Evolutionary conservation across 2,797 vertebrate species (phyloP), one percentile per base, ranked within the genome.

Genomic region (Chloroceryle inda): DNA sequence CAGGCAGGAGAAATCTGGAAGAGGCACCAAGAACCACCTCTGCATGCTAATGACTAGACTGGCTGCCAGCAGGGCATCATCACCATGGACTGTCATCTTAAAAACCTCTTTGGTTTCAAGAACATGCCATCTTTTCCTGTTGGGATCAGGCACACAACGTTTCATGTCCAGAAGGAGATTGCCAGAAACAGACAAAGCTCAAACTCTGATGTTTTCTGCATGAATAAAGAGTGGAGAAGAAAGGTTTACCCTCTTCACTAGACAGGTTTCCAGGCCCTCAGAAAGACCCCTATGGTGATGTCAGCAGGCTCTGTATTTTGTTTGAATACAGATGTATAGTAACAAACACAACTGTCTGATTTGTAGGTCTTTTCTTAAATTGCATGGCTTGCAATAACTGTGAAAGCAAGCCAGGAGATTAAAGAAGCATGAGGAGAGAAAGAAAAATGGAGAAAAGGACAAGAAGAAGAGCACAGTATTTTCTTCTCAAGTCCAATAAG

Each of bases 391-490:
- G 38, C 42, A 84, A 61, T 17, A 81, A n/a, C 69, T 9, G 5
- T 15, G 27, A 84, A 74, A 84, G 42, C 38, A 61, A 92, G 18
- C 20, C 50, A 49, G 11, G 38, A 83, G 37, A 64, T 47, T 7
- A 63, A 17, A 19, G n/a, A 82, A 64, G 22, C 19, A 11, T 45
- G 31, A 86, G 38, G 31, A 94, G 22, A 78, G 35, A 56, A 91
- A 93, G 42, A 91, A 89, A 86, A 81, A 33, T 22, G 10, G 50
- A 79, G 73, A 88, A 89, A 88, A 92, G 22, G 72, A 33, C 47
- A 92, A 55, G 31, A 80, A 94, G 69, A 64, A 76, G 37, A 91
- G n/a, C 19, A 81, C 2, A 38, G 18, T 33, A 75, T 76, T 69
- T 82, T 64, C 29, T 87, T 91, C 77, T 87, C 56, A 64, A 85